phyloP scores from a whole-genome alignment of 2,888 invertebrate species.

The Troglohyphantes excavatus region DNA sequence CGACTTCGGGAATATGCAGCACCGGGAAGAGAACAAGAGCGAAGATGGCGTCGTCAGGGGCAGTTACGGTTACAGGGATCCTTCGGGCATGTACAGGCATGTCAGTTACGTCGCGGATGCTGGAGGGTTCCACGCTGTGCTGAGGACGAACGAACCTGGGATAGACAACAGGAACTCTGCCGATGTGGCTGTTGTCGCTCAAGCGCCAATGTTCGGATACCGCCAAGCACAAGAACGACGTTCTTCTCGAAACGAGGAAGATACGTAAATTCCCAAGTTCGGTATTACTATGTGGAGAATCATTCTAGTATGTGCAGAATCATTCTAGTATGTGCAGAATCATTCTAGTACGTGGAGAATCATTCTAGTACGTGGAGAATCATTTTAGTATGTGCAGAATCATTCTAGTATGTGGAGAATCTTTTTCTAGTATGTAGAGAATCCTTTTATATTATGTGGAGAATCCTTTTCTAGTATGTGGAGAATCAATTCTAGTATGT shows the following conservation, averaged over 20 bases:
- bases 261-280: not conserved
- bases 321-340: too few species aligned
- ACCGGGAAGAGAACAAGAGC: constrained; percentile 61
- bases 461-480: too few species aligned
- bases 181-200: constrained; percentile 71
- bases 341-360: too few species aligned
- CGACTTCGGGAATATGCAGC: constrained; percentile 56
- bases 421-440: too few species aligned
- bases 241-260: not conserved
- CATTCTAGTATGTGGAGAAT: too few species aligned
- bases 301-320: too few species aligned
- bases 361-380: too few species aligned
- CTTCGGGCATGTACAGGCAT: constrained; percentile 66
- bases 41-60: constrained; percentile 62
- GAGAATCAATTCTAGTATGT: too few species aligned
- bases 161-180: constrained; percentile 62
- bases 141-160: constrained; percentile 75
- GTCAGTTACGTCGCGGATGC: constrained; percentile 69
- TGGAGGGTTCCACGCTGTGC: constrained; percentile 67
- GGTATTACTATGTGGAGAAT: too few species aligned
- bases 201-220: not conserved
- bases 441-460: too few species aligned
- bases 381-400: too few species aligned
- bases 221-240: not conserved
- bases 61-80: constrained; percentile 69